A percentile compares a stretch with the other conserved stretches of the same genome.
These are phyloP conservation scores for Scomber japonicus DNA, from an alignment of 2,113 vertebrate genomes.

Conservation along the genomic window DNA sequence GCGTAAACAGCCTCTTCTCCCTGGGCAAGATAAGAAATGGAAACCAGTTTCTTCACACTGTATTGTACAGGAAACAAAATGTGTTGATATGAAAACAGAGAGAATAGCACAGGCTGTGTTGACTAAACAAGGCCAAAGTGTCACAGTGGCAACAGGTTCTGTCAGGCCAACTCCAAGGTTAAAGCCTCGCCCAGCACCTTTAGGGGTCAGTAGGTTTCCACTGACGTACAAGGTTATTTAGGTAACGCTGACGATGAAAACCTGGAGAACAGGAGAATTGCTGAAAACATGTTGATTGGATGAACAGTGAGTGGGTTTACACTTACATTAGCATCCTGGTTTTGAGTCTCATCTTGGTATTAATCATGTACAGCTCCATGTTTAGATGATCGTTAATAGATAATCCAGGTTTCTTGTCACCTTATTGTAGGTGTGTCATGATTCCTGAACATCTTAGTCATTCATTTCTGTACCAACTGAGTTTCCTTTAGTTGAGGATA, in stretches of 20 bases:
- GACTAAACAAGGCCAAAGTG: constrained; percentile 91
- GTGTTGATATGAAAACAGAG: constrained; percentile 88
- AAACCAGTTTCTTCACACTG: constrained; percentile 83
- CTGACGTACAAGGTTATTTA: constrained; percentile 15
- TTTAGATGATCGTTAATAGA: too few species aligned
- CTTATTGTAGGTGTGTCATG: too few species aligned
- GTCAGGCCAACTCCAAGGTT: constrained; percentile 84
- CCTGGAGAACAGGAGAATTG: not conserved
- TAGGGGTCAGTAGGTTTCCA: constrained; percentile 24
- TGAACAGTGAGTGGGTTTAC: too few species aligned
- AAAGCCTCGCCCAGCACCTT: constrained; percentile 63
- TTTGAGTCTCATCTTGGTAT: too few species aligned
- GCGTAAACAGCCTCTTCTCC: constrained; percentile 58
- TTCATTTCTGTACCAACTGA: too few species aligned
- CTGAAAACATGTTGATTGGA: not conserved
- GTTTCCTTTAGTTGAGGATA: too few species aligned
- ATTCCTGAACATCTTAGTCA: too few species aligned
- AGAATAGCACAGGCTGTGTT: constrained; percentile 90
- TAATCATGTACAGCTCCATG: too few species aligned
- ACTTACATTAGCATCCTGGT: too few species aligned
- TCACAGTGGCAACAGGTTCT: constrained; percentile 85
- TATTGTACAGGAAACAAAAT: constrained; percentile 85
- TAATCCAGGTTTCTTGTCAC: too few species aligned
- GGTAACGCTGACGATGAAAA: not conserved
- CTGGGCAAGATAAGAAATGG: constrained; percentile 72